Evolutionary conservation across 2,888 invertebrate genomes (phyloP), one percentile per base, ranked within the genome.

Genomic region (Herminia tarsipennalis): DNA sequence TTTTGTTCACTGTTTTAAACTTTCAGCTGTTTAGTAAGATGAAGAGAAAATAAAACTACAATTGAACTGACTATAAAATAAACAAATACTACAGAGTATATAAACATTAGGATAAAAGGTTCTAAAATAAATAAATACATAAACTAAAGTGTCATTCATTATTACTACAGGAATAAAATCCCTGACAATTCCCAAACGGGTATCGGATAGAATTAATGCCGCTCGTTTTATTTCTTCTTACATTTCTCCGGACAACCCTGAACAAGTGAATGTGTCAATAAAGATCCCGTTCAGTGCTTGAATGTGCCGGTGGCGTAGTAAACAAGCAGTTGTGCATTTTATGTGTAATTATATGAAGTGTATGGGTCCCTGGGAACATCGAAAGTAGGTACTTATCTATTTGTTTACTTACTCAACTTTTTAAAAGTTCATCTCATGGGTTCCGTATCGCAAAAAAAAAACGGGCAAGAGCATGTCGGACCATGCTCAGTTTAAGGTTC

Each of bases 331-430:
- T 78, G 75, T 76, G 68, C 78, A 76, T 76, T 88, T 87, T 85
- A 86, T 84, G 81, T 86, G 83, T 79, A 84, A 85, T 86, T 84
- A 87, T 86, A 82, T 68, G 66, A 63, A 59, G 56, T 30, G 20
- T 27, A 8, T 12, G 21, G n/a, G 18, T 46, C 21, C 63, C 54
- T 56, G 54, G 61, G 55, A 50, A 50, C 24, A 47, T 28, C 30
- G 17, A 34, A n/a, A n/a, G n/a, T n/a, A n/a, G n/a, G 25, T 12
- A 34, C 36, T n/a, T n/a, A n/a, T n/a, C n/a, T n/a, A 41, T 49
- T 50, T 58, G 35, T 56, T 57, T 53, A 48, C 34, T 21, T 47
- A 35, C 10, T 9, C 16, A 5, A 35, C 22, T 3, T 9, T 6
- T 12, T 41, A 34, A 5, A 4, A 38, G 44, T 21, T 37, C 39